phyloP scores from a whole-genome alignment of 2,797 vertebrate species.

The Aselliscus stoliczkanus region DNA sequence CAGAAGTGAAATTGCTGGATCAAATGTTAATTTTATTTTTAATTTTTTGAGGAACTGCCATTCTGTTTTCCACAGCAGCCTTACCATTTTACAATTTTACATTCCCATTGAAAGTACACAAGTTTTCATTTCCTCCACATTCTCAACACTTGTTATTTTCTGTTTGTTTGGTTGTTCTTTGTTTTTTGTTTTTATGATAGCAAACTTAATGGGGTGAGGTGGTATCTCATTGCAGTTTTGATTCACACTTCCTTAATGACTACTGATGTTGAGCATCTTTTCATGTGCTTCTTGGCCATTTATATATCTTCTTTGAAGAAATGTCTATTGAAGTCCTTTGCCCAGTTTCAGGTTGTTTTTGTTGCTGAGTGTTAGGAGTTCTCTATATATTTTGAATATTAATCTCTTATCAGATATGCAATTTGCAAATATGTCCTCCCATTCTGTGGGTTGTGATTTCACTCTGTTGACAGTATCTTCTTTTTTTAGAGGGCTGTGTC shows the following conservation, averaged over 20 bases:
- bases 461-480: background rate
- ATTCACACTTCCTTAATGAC: background rate
- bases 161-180: background rate
- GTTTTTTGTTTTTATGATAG: background rate
- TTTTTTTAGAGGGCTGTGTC: too few relatives aligned
- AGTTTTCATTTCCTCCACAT: background rate
- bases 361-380: background rate
- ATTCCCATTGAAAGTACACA: background rate
- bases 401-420: background rate
- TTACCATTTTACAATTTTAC: background rate
- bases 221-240: background rate
- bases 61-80: background rate
- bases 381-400: background rate
- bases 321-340: background rate
- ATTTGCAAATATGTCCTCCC: background rate
- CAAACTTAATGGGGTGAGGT: background rate
- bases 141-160: background rate
- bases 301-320: background rate
- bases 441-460: background rate
- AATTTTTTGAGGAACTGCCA: background rate
- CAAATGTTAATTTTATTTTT: background rate
- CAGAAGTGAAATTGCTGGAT: background rate
- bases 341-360: background rate
- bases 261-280: background rate
- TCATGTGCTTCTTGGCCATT: background rate